Percentiles rank a stretch among this genome's conserved stretches.
phyloP scores from a whole-genome alignment of 37 sponge, comb jelly and placozoan species.

The Theonella swinhoei region DNA sequence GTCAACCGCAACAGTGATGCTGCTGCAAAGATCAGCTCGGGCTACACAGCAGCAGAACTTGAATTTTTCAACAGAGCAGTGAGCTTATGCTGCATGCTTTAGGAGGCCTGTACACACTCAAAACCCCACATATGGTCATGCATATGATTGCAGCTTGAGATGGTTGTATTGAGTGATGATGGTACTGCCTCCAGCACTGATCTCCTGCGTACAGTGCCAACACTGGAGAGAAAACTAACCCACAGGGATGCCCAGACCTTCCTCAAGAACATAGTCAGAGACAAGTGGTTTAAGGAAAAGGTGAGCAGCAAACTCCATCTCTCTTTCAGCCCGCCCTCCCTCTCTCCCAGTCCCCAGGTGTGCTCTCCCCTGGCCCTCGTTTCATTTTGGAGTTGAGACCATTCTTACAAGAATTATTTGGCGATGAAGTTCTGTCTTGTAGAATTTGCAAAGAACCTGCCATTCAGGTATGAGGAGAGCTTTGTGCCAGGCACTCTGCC shows the following conservation, averaged over 20 bases:
- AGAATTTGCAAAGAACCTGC: constrained; percentile 43
- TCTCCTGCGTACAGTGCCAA: constrained; percentile 11
- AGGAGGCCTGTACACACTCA: too few species aligned
- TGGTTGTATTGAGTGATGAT: constrained; percentile 3
- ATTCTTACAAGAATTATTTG: constrained; percentile 47
- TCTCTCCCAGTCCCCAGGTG: constrained; percentile 14
- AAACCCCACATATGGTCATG: too few species aligned
- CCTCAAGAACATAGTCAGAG: constrained; percentile 16
- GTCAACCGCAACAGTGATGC: constrained; percentile 56
- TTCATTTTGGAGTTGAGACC: constrained; percentile 69
- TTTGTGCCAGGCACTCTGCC: neutral
- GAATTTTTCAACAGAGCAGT: constrained; percentile 62
- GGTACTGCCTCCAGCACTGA: constrained; percentile 28
- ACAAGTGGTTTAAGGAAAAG: constrained; percentile 44
- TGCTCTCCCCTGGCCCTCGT: constrained; percentile 45
- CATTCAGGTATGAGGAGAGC: constrained; percentile 24
- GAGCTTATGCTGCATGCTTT: neutral
- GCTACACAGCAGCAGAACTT: constrained; percentile 43
- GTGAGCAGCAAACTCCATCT: neutral
- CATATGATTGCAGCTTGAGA: constrained; percentile 36
- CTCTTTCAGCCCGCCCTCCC: too few species aligned
- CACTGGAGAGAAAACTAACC: constrained; percentile 44
- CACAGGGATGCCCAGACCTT: constrained; percentile 28
- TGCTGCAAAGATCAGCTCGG: constrained; percentile 55
- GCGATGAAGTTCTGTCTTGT: constrained; percentile 37